Evolutionary conservation across 2,888 invertebrate species (phyloP).

Genomic region (Pristionchus arcanus): DNA sequence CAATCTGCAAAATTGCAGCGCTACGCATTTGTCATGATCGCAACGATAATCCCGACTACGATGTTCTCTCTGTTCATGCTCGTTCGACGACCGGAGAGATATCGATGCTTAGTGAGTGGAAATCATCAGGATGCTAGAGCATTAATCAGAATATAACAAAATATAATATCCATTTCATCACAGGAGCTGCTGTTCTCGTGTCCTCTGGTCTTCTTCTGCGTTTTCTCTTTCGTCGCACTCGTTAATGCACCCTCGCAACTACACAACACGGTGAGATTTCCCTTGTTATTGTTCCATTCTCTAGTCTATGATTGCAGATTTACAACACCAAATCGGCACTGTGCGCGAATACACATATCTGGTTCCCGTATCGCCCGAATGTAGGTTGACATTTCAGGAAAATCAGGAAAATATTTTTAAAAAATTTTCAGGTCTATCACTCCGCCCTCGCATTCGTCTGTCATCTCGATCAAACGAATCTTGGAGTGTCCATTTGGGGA

Average conservation of each 20-base stretch:
- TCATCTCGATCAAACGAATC: slow-evolving; percentile 46
- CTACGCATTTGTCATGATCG: slow-evolving; percentile 45
- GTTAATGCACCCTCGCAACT: slow-evolving; percentile 20
- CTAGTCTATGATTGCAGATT: not conserved
- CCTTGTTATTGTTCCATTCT: not conserved
- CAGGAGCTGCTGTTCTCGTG: not conserved
- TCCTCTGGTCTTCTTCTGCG: slow-evolving; percentile 34
- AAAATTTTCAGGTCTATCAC: slow-evolving; percentile 15
- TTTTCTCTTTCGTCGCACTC: slow-evolving; percentile 34
- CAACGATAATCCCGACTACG: slow-evolving; percentile 35
- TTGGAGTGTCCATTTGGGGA: slow-evolving; percentile 36
- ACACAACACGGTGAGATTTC: slow-evolving; percentile 19
- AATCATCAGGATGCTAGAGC: not conserved
- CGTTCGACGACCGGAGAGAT: not conserved
- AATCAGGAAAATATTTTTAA: not conserved
- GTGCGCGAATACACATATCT: slow-evolving; percentile 43
- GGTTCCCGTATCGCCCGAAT: slow-evolving; percentile 48
- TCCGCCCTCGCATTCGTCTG: slow-evolving; percentile 33
- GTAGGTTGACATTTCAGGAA: not conserved
- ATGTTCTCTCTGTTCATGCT: slow-evolving; percentile 30
- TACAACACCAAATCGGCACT: slow-evolving; percentile 29
- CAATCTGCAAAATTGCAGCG: not conserved
- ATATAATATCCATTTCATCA: not conserved
- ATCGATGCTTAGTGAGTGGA: not conserved
- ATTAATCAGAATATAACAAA: not conserved